Conservation (phyloP, 2,113 vertebrate genomes). For the Lethenteron reissneri region DNA sequence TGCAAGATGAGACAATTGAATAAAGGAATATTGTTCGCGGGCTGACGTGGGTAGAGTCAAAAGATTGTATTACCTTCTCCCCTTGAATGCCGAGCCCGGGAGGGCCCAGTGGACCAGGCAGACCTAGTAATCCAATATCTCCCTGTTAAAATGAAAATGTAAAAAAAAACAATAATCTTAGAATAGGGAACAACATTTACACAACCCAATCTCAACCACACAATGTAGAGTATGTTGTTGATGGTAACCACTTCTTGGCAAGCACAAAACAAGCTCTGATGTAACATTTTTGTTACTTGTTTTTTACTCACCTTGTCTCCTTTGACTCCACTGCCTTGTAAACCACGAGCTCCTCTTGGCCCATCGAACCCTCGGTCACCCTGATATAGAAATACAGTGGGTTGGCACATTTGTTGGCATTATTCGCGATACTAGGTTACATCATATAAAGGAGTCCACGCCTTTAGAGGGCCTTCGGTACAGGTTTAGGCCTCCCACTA, state of each 20-base stretch:
- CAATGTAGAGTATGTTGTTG: too few species aligned
- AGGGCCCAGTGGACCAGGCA: slow-evolving; percentile 31
- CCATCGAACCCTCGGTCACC: slow-evolving; percentile 48
- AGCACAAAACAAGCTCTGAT: too few species aligned
- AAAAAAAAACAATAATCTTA: too few species aligned
- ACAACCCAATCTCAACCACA: too few species aligned
- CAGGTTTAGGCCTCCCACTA: too few species aligned
- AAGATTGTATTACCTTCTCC: slow-evolving; percentile 31
- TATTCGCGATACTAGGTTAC: not conserved
- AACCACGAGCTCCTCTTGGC: slow-evolving; percentile 38
- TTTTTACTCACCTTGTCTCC: slow-evolving; percentile 43
- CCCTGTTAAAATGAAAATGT: slow-evolving; percentile 22
- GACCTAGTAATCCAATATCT: slow-evolving; percentile 36
- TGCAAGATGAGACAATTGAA: too few species aligned
- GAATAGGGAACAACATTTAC: too few species aligned
- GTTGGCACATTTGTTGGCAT: not conserved
- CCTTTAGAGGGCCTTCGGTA: too few species aligned
- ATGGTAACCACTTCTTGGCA: too few species aligned
- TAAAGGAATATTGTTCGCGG: too few species aligned
- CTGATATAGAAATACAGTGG: slow-evolving; percentile 19
- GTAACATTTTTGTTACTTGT: too few species aligned
- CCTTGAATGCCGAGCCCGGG: slow-evolving; percentile 42
- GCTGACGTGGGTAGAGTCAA: too few species aligned
- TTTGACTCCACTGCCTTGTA: slow-evolving; percentile 45
- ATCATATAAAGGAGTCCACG: not conserved